Evolutionary conservation across 2,797 vertebrate genomes (phyloP).

Genomic region (Enteromius fasciolatus): DNA sequence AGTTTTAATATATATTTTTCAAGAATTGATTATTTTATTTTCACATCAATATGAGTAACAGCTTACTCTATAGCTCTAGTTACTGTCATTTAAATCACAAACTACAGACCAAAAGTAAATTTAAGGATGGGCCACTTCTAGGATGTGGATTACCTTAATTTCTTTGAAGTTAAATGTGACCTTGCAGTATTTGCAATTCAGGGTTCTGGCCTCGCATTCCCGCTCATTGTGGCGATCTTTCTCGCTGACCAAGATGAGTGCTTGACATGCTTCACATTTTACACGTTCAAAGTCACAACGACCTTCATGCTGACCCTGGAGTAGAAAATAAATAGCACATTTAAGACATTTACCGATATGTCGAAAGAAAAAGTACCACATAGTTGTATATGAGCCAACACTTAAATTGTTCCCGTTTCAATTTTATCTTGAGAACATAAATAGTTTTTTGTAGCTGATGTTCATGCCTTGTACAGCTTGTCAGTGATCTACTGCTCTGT

Average conservation of each 20-base stretch:
- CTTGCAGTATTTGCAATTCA: constrained; percentile 86
- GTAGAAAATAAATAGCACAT: background rate
- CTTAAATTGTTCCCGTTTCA: background rate
- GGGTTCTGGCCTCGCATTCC: constrained; percentile 82
- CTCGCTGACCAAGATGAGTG: constrained; percentile 73
- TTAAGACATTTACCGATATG: background rate
- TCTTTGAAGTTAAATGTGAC: constrained; percentile 78
- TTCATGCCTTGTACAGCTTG: background rate
- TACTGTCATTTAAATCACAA: background rate
- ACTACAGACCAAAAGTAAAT: background rate
- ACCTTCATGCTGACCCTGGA: constrained; percentile 79
- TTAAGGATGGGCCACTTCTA: background rate
- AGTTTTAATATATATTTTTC: background rate
- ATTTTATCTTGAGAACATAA: background rate
- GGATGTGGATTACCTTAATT: constrained; percentile 74
- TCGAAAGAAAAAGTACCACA: background rate
- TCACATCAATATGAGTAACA: background rate
- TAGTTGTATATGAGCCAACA: background rate
- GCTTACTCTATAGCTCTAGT: background rate
- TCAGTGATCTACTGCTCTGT: no score
- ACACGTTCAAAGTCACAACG: constrained; percentile 77
- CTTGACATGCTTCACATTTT: constrained; percentile 78
- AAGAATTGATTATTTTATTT: background rate
- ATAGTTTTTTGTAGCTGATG: background rate
- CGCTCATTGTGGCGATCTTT: constrained; percentile 80